Evolutionary conservation across 2,113 vertebrate genomes (phyloP).

Genomic region (Perca fluviatilis): DNA sequence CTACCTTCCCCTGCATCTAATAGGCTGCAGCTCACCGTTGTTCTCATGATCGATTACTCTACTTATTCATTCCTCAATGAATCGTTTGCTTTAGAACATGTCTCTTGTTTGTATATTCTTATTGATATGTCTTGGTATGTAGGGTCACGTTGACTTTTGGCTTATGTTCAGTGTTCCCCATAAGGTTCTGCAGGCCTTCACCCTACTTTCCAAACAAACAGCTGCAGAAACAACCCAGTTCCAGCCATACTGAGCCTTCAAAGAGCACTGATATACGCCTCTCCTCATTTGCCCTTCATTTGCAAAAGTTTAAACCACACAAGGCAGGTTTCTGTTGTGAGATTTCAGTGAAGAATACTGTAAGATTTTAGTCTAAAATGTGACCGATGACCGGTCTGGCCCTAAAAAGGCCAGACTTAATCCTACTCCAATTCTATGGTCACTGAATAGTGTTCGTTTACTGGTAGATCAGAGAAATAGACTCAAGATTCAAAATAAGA

Average conservation of each 20-base stretch:
- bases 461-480: too few species aligned
- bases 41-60: too few species aligned
- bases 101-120: not conserved
- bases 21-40: not conserved
- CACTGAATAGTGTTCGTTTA: too few species aligned
- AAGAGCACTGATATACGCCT: not conserved
- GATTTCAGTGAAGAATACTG: slow-evolving; percentile 8
- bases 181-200: slow-evolving; percentile 35
- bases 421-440: too few species aligned
- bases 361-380: too few species aligned
- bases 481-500: too few species aligned
- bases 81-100: not conserved
- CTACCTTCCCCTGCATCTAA: not conserved
- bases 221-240: slow-evolving; percentile 47
- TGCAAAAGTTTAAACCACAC: slow-evolving; percentile 9
- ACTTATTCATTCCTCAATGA: not conserved
- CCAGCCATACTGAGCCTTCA: slow-evolving; percentile 33
- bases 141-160: slow-evolving; percentile 6
- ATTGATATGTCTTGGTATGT: not conserved
- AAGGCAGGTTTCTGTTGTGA: not conserved
- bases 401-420: too few species aligned
- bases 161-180: not conserved
- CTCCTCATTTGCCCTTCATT: slow-evolving; percentile 5
- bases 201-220: slow-evolving; percentile 59
- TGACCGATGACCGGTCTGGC: too few species aligned